These are phyloP conservation scores for Camponotus vicinus DNA, from an alignment of 1,140 invertebrate genomes.

Conservation along the genomic window DNA sequence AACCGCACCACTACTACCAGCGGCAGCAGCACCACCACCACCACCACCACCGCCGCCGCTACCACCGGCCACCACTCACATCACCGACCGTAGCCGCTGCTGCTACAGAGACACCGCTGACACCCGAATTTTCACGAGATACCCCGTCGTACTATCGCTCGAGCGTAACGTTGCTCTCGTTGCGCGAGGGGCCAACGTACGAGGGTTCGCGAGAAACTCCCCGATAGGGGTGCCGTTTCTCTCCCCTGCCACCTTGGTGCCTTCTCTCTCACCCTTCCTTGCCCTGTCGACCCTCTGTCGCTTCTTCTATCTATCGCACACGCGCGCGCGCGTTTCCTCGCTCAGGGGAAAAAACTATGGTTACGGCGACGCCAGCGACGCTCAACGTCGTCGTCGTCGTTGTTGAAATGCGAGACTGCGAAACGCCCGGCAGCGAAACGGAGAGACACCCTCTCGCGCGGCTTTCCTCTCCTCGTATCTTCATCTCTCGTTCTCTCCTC, in stretches of 20 bases:
- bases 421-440: conserved; percentile 69
- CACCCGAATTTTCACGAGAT: conserved; percentile 52
- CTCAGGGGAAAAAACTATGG: conserved; percentile 53
- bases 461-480: conserved; percentile 63
- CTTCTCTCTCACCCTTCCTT: conserved; percentile 13
- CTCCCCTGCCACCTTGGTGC: neutral
- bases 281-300: neutral
- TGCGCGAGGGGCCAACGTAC: conserved; percentile 33
- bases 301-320: conserved; percentile 15
- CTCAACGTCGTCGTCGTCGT: conserved; percentile 66
- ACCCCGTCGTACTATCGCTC: conserved; percentile 45
- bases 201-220: conserved; percentile 53
- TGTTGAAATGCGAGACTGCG: conserved; percentile 71
- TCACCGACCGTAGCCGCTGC: conserved; percentile 33
- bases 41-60: conserved; percentile 13
- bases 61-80: conserved; percentile 36
- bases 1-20: conserved; percentile 60
- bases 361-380: conserved; percentile 63
- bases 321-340: conserved; percentile 34
- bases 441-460: conserved; percentile 69
- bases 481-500: conserved; percentile 51
- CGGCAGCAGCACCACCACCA: conserved; percentile 29
- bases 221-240: conserved; percentile 52
- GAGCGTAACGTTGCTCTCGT: conserved; percentile 43
- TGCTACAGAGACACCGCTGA: conserved; percentile 54